Conservation (phyloP, 2,888 invertebrate genomes). For the Marasmarcha lunaedactyla region DNA sequence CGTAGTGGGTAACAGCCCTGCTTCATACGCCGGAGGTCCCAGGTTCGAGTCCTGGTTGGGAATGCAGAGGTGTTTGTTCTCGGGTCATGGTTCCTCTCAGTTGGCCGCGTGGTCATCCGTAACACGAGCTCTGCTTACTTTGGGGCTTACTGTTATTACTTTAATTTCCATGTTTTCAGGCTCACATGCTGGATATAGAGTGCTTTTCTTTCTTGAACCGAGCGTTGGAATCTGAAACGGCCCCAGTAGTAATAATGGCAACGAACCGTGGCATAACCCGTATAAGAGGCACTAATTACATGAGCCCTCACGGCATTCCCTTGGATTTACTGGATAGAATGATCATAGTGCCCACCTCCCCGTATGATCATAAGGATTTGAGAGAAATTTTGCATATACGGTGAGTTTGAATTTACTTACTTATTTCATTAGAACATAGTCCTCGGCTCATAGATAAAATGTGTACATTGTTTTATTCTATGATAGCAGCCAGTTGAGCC, state of each 20-base stretch:
- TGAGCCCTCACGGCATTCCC: conserved; percentile 97
- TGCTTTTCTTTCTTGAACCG: conserved; percentile 98
- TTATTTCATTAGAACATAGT: too few species aligned
- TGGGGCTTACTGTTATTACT: too few species aligned
- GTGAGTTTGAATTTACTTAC: conserved; percentile 43
- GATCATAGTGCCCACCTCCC: conserved; percentile 92
- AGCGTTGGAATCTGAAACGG: conserved; percentile 96
- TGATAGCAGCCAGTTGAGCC: too few species aligned
- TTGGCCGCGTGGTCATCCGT: too few species aligned
- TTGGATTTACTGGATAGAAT: conserved; percentile 95
- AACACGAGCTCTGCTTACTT: too few species aligned
- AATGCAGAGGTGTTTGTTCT: too few species aligned
- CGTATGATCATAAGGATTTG: conserved; percentile 90
- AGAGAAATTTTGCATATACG: conserved; percentile 91
- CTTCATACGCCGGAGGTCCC: too few species aligned
- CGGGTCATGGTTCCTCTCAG: too few species aligned
- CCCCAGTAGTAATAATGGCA: conserved; percentile 98
- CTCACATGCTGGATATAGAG: conserved; percentile 99
- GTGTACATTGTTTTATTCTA: too few species aligned
- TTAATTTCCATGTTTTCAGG: too few species aligned
- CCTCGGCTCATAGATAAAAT: neutral
- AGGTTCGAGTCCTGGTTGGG: too few species aligned
- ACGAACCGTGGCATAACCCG: conserved; percentile 96
- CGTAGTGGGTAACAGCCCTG: neutral
- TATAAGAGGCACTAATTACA: conserved; percentile 94